Evolutionary conservation across 2,888 invertebrate genomes (phyloP), one percentile per base, ranked within the genome.

Genomic region (Theretra japonica): DNA sequence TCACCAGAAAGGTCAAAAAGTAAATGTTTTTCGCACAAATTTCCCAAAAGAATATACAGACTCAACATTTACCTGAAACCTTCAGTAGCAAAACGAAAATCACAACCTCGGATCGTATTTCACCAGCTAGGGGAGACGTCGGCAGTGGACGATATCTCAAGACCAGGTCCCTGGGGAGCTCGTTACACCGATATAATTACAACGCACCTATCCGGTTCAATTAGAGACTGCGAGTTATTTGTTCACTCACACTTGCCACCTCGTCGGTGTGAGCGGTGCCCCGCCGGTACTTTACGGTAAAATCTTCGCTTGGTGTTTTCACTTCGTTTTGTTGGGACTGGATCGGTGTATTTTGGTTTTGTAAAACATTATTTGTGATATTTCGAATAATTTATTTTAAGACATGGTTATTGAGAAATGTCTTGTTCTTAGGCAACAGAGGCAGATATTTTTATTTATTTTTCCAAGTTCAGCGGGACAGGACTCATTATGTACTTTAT

Each of bases 181-280:
- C 83, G 89, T 93, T 92, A 93, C 87, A 86, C 85, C 86, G 85
- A 82, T 83, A 85, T 92, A 92, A 93, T 92, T 91, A 92, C 85
- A 82, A 82, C 80, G 85, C 89, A 92, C 91, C 91, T 91, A 90
- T 90, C 89, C 88, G 81, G 81, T 84, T 86, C 89, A 91, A 91
- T 92, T 90, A 91, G 87, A 81, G 82, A 77, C 78, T 74, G 76
- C 77, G 82, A 85, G 79, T 84, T 90, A 85, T 90, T 91, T 90
- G 86, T 83, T 79, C 77, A 75, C 76, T 73, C 74, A 72, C 73
- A 77, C 77, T 81, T 82, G 76, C 41, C 33, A 69, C 69, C 19
- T 70, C 82, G 82, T 83, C 84, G 83, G 78, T 77, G 78, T 83
- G 75, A 82, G 75, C 70, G 77, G 77, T 80, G 74, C 65, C 58